A percentile compares a stretch with the other conserved stretches of the same genome.
Conservation (phyloP, 2,113 vertebrate species). For the Dromiciops gliroides region DNA sequence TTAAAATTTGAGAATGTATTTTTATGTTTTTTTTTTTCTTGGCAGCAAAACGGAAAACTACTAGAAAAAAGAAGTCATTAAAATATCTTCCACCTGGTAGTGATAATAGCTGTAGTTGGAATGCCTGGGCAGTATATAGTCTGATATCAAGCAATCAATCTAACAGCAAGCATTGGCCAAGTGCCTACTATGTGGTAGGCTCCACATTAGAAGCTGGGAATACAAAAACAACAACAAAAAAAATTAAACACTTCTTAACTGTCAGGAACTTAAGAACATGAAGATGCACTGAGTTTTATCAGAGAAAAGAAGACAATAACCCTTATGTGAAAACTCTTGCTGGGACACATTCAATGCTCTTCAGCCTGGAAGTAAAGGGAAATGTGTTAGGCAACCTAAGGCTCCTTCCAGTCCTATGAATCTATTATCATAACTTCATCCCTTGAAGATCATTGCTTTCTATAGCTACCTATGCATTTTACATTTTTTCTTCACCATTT, state of each 20-base stretch:
- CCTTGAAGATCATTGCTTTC: neutral
- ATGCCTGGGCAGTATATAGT: neutral
- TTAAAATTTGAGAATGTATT: neutral
- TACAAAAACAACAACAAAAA: neutral
- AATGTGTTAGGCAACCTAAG: neutral
- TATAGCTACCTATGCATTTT: neutral
- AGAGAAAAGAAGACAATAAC: neutral
- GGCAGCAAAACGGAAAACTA: slow-evolving; percentile 35
- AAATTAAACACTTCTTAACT: neutral
- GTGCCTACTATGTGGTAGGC: neutral
- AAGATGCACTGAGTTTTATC: neutral
- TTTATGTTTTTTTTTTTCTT: slow-evolving; percentile 33
- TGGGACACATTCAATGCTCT: neutral
- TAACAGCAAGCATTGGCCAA: neutral
- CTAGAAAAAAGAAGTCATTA: slow-evolving; percentile 33
- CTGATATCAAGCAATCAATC: neutral
- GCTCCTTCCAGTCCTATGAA: neutral
- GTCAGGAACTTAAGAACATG: neutral
- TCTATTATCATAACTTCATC: neutral
- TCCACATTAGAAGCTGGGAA: neutral
- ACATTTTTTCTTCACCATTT: neutral
- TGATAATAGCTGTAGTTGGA: neutral
- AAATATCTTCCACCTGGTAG: neutral
- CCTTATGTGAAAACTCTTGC: neutral
- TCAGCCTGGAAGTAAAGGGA: neutral